Evolutionary conservation across 30 jellyfish, hydroid and myxozoan species (phyloP), one percentile per base, ranked within the genome.

Genomic region (Sanderia malayensis): DNA sequence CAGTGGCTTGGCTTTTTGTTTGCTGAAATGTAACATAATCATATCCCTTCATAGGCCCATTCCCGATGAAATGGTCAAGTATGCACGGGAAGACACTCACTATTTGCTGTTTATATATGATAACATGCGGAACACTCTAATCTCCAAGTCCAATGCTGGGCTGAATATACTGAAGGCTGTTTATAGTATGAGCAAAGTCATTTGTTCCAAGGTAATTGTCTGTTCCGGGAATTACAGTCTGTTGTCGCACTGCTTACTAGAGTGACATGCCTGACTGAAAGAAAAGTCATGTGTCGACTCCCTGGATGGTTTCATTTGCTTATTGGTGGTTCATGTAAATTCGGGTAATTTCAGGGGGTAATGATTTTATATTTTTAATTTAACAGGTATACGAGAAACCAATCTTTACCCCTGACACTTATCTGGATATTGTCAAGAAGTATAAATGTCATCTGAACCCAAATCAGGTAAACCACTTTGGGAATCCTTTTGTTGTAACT

Each of bases 1-100:
- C n/a, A n/a, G n/a, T n/a, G n/a, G n/a, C n/a, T n/a, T n/a, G n/a
- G n/a, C n/a, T n/a, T n/a, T n/a, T n/a, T n/a, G n/a, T n/a, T n/a
- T n/a, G n/a, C n/a, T n/a, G n/a, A n/a, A n/a, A n/a, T n/a, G n/a
- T n/a, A n/a, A n/a, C n/a, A n/a, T n/a, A n/a, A n/a, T n/a, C n/a
- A n/a, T n/a, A n/a, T n/a, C n/a, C n/a, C n/a, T 13, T 60, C 45
- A 2, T 63, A 91, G 99, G 67, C 97, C 97, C 1, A 30, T 94
- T 1, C 96, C 99, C 2, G 94, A 87, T 57, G 99, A 94, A 61
- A 94, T 94, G 99, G 79, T 94, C 53, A 73, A 75, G 30, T 94
- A 94, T 58, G 99, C 99, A 1, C 86, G 97, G 21, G 95, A 86
- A 60, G 99, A 94, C 71, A 86, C 99, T 13, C 99, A 94, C 62